These are phyloP conservation scores for Chaetophractus vellerosus DNA, from an alignment of 2,797 vertebrate genomes.

Conservation along the genomic window DNA sequence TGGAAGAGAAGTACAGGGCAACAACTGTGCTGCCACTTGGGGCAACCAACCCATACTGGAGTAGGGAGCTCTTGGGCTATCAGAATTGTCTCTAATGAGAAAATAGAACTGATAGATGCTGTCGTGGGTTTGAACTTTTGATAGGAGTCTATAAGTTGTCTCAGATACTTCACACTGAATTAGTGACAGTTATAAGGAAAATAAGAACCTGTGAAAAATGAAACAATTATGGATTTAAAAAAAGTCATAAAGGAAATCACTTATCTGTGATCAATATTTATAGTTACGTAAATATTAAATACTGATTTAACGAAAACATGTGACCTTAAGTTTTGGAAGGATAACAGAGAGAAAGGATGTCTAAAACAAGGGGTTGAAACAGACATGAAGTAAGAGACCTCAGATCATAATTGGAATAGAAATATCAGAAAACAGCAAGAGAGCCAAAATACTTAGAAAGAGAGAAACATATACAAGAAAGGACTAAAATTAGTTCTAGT, in stretches of 20 bases:
- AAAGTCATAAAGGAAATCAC: conserved; percentile 29
- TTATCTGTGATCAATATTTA: conserved; percentile 19
- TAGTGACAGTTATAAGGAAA: neutral
- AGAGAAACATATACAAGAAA: conserved; percentile 18
- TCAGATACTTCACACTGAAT: neutral
- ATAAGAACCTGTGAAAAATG: conserved; percentile 47
- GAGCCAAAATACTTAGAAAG: neutral
- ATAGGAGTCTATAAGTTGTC: neutral
- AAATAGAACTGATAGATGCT: neutral
- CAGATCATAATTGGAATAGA: neutral
- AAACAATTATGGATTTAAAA: neutral
- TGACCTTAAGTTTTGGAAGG: neutral
- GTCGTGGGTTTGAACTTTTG: neutral
- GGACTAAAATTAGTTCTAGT: neutral
- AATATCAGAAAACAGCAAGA: conserved; percentile 13
- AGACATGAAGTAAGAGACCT: neutral
- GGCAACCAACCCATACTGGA: neutral
- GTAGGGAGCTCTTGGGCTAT: neutral
- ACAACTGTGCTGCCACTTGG: neutral
- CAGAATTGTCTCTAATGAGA: neutral
- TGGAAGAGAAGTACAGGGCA: neutral
- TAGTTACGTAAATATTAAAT: neutral
- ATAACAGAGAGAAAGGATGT: neutral
- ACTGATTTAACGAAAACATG: conserved; percentile 22
- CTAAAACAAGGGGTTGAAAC: neutral